Conservation (phyloP, 2,888 invertebrate genomes). For the Congeria kusceri region DNA sequence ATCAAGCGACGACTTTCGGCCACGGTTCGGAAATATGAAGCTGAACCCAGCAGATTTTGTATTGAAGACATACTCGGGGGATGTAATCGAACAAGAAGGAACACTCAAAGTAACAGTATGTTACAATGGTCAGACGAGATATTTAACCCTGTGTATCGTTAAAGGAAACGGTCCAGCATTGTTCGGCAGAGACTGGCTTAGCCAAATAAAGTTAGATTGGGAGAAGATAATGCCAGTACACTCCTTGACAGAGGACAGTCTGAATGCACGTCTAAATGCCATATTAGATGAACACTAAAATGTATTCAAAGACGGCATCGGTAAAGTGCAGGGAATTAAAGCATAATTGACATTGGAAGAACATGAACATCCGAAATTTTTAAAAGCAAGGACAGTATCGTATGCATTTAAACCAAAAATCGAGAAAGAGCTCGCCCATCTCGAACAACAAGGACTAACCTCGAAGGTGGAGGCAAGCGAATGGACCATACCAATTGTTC, state of each 20-base stretch:
- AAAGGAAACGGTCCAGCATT: slow-evolving; percentile 27
- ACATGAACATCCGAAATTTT: slow-evolving; percentile 47
- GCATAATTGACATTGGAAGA: slow-evolving; percentile 44
- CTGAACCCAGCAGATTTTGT: background rate
- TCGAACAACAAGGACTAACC: slow-evolving; percentile 22
- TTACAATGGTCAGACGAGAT: background rate
- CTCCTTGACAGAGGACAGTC: background rate
- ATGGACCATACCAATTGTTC: slow-evolving; percentile 24
- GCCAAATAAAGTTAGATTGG: slow-evolving; percentile 31
- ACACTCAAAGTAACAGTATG: background rate
- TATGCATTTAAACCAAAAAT: slow-evolving; percentile 45
- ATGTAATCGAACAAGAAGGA: background rate
- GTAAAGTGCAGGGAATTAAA: slow-evolving; percentile 33
- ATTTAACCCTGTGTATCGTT: background rate
- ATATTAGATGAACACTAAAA: background rate
- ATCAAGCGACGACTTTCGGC: background rate
- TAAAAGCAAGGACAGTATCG: slow-evolving; percentile 64
- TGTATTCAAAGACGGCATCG: slow-evolving; percentile 33
- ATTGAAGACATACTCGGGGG: too few species aligned
- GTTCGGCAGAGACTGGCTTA: slow-evolving; percentile 39
- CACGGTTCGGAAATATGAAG: slow-evolving; percentile 19
- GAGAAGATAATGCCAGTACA: slow-evolving; percentile 3
- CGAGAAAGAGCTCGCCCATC: slow-evolving; percentile 21
- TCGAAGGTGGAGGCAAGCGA: slow-evolving; percentile 17
- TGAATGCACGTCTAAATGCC: background rate